phyloP scores from a whole-genome alignment of 2,797 vertebrate species.

The Fundulus diaphanus region DNA sequence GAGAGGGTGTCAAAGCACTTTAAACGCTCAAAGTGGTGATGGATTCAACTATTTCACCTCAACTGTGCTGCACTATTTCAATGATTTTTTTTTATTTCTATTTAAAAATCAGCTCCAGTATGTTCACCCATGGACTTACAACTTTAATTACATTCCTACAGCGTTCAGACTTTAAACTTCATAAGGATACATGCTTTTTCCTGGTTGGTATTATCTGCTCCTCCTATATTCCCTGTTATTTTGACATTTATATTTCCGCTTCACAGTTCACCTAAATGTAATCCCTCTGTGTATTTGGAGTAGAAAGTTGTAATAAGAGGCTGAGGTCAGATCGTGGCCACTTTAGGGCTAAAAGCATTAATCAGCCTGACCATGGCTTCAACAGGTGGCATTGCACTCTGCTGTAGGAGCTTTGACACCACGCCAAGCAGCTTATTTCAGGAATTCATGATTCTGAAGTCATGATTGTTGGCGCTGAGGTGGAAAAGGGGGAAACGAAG shows the following conservation, averaged over 20 bases:
- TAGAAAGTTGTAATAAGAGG: background rate
- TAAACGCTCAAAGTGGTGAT: background rate
- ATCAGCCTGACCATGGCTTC: conserved; percentile 23
- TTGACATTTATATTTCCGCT: background rate
- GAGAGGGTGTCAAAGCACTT: conserved; percentile 31
- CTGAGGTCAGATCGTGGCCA: background rate
- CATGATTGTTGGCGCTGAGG: conserved; percentile 16
- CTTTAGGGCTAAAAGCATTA: conserved; percentile 30
- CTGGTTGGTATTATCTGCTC: conserved; percentile 27
- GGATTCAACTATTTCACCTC: conserved; percentile 24
- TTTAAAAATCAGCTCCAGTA: conserved; percentile 23
- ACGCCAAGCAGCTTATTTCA: conserved; percentile 23
- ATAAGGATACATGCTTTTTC: conserved; percentile 15
- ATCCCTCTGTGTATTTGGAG: background rate
- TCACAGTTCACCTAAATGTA: background rate
- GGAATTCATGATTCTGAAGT: conserved; percentile 27
- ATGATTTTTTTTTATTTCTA: conserved; percentile 15
- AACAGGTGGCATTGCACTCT: background rate
- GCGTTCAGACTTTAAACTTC: conserved; percentile 29
- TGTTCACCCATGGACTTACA: conserved; percentile 47
- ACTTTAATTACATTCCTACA: conserved; percentile 57
- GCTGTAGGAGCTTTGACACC: conserved; percentile 24
- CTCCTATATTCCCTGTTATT: conserved; percentile 25
- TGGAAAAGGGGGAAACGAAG: conserved; percentile 24
- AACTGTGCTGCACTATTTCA: conserved; percentile 35